Percentiles rank a stretch among this genome's conserved stretches.
Evolutionary conservation across 1,140 invertebrate genomes (phyloP).

Genomic region (Drosophila virilis): DNA sequence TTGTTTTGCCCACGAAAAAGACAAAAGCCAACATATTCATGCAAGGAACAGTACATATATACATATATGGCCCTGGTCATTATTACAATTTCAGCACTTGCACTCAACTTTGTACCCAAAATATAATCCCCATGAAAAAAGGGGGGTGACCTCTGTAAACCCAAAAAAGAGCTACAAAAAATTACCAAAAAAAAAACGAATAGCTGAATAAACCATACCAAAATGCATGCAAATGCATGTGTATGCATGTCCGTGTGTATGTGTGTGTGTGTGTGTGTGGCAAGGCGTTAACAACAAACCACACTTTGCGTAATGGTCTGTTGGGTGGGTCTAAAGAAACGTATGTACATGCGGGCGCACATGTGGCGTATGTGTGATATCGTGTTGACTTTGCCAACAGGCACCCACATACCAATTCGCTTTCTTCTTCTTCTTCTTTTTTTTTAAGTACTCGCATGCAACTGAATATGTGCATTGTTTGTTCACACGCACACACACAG

Average conservation of each 20-base stretch:
- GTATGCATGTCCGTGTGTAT: constrained; percentile 1
- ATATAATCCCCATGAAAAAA: constrained; percentile 33
- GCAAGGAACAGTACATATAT: not conserved
- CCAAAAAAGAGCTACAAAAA: constrained; percentile 4
- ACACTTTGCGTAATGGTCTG: constrained; percentile 73
- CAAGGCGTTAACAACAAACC: constrained; percentile 71
- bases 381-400: constrained; percentile 46
- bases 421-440: not conserved
- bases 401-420: constrained; percentile 14
- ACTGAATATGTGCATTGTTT: constrained; percentile 53
- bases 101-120: constrained; percentile 27
- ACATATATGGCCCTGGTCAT: constrained; percentile 11
- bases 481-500: constrained; percentile 35
- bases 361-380: constrained; percentile 62
- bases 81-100: constrained; percentile 46
- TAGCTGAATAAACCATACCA: constrained; percentile 23
- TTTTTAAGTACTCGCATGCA: constrained; percentile 28
- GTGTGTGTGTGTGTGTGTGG: constrained; percentile 14
- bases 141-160: not conserved
- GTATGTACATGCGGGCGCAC: constrained; percentile 14
- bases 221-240: constrained; percentile 30
- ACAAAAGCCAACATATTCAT: not conserved
- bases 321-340: constrained; percentile 40
- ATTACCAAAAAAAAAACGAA: constrained; percentile 9
- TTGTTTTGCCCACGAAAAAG: constrained; percentile 3